phyloP scores from a whole-genome alignment of 2,888 invertebrate species.

The Tinea semifulvella region DNA sequence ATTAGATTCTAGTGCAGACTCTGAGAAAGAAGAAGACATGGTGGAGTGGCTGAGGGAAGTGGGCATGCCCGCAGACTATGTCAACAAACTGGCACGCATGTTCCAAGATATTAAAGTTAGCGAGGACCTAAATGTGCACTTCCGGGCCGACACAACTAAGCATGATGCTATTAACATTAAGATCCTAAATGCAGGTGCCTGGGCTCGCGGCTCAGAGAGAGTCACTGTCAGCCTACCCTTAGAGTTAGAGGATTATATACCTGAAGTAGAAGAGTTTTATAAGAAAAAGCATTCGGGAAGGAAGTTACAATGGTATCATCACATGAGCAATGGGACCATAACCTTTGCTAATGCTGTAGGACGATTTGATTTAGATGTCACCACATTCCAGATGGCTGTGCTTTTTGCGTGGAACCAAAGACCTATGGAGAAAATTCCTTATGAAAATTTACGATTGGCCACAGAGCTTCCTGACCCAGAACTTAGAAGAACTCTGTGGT shows the following conservation, averaged over 20 bases:
- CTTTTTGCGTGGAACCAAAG: conserved; percentile 99
- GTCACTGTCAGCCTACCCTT: conserved; percentile 96
- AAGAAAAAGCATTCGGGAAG: conserved; percentile 97
- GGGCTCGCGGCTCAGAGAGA: conserved; percentile 95
- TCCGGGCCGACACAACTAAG: conserved; percentile 81
- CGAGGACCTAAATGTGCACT: conserved; percentile 95
- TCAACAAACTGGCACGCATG: conserved; percentile 98
- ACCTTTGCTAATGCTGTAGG: conserved; percentile 93
- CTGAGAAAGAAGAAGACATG: conserved; percentile 99
- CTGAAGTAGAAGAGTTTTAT: conserved; percentile 99
- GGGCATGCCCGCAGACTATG: conserved; percentile 99
- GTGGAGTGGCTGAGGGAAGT: conserved; percentile 97
- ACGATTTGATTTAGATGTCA: conserved; percentile 96
- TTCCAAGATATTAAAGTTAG: conserved; percentile 98
- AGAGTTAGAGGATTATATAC: conserved; percentile 98
- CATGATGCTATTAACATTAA: conserved; percentile 96
- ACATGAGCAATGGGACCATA: conserved; percentile 99
- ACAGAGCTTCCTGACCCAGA: conserved; percentile 97
- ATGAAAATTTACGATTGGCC: conserved; percentile 94
- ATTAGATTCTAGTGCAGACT: conserved; percentile 97
- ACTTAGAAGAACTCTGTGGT: conserved; percentile 93
- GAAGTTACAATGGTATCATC: conserved; percentile 98
- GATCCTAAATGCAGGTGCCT: conserved; percentile 98
- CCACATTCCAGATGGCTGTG: conserved; percentile 99
- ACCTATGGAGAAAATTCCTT: conserved; percentile 90